Base-by-base conservation (phyloP, 1,140 invertebrate genomes). In the Conopomorpha cramerella region DNA sequence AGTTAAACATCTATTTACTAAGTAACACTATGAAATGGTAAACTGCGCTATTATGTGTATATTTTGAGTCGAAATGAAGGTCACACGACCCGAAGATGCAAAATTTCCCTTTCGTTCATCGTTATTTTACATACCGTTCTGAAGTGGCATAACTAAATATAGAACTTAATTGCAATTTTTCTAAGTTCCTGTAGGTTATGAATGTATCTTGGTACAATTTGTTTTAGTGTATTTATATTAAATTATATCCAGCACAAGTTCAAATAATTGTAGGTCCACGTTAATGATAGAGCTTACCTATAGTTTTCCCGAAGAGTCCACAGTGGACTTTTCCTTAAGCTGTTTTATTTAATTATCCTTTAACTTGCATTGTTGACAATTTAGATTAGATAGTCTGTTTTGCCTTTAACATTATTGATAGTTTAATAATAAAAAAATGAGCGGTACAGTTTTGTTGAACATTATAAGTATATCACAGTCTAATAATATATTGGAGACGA, bases 151-250 rank as follows among this genome's bases (percentile, higher is more conserved):
- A 76, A 51, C 63, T 76, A 76, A 68, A 65, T 71, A 71, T 76
- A 72, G 61, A 71, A 71, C 64, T 71, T 71, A 65, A 72, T 65
- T 71, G 71, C 71, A 76, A 76, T 72, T 76, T 71, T 76, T 61
- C 65, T 76, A 72, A 72, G 71, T 76, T 76, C 71, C 67, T 76
- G 71, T 76, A 76, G 67, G 57, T 61, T 76, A 71, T 71, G 67
- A 56, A 73, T 71, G 64, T 71, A 70, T 68, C 66, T 71, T 59
- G 58, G 65, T 72, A 76, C 62, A 76, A 71, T 68, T 72, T 71
- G 65, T 76, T 76, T 70, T 67, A 66, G 13, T 34, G 16, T 58
- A 58, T 58, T 60, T 50, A 41, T 48, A 55, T 51, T 51, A 55
- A 54, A 55, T 58, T 49, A 60, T 33, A 59, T 60, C 57, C 55